Evolutionary conservation across 2,797 vertebrate species (phyloP), one percentile per base, ranked within the genome.

Genomic region (Acrossocheilus wenchowensis): DNA sequence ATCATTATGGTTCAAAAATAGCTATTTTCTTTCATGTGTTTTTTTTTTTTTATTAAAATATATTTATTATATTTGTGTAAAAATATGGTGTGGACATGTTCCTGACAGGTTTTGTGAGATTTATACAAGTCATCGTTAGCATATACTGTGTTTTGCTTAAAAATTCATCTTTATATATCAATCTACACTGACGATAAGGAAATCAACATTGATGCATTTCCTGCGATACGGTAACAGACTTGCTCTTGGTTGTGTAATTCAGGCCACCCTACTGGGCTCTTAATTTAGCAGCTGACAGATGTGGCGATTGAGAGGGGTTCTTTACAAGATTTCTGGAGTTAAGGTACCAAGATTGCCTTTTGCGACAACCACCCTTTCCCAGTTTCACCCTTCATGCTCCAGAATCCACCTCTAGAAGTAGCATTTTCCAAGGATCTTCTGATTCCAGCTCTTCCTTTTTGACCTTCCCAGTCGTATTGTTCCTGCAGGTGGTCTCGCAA

Each of bases 241-340:
- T 83, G 66, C 84, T 88, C 48, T 87, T 89, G 90, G 87, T 92
- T 91, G 87, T 91, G 87, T 90, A 89, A 92, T 90, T 88, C 88
- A 92, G 92, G 89, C 88, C 90, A 84, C 92, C 87, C 5, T 90
- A 86, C 84, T 92, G 88, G 89, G 91, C 84, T 69, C 88, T 91
- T 87, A 92, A 92, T 91, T 87, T 92, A 89, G 87, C 89, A 12
- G 89, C 89, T 82, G 90, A 90, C 86, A 75, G 89, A 91, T 89
- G 85, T 91, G 88, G 81, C 60, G 90, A 91, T 89, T 92, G 88
- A 92, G 69, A 87, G 79, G 72, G 84, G 82, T 88, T 89, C 83
- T 64, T 90, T 87, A 77, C 90, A 69, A 84, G 83, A 86, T 86
- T 84, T 85, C 87, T 73, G 82, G 83, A 87, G 78, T 87, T 82